Conservation (phyloP, 2,113 vertebrate species). For the Salvelinus namaycush region DNA sequence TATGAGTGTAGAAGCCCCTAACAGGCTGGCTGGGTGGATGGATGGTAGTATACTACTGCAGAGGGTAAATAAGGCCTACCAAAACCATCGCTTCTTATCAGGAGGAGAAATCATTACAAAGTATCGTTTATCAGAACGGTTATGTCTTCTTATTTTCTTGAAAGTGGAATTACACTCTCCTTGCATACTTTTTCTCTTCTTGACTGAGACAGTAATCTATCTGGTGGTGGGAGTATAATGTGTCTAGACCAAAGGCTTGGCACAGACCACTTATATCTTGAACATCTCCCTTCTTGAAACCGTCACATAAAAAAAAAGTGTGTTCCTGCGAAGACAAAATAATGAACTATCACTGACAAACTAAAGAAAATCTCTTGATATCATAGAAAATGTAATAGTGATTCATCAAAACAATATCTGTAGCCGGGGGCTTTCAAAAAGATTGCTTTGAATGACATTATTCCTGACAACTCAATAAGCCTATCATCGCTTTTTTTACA, state of each 20-base stretch:
- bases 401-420: neutral
- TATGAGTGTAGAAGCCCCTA: conserved; percentile 6
- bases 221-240: too few species aligned
- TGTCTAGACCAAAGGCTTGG: too few species aligned
- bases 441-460: neutral
- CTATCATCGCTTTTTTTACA: too few species aligned
- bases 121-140: conserved; percentile 15
- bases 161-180: too few species aligned
- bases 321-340: neutral
- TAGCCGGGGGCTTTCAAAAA: too few species aligned
- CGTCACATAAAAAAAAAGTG: neutral
- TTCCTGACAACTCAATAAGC: neutral
- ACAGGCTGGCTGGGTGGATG: neutral
- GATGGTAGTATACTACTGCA: neutral
- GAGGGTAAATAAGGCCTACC: neutral
- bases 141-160: too few species aligned
- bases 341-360: neutral
- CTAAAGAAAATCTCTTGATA: neutral
- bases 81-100: conserved; percentile 16
- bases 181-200: too few species aligned
- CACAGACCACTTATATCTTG: neutral
- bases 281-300: neutral
- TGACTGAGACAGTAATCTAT: too few species aligned
- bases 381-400: neutral
- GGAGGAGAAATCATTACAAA: conserved; percentile 15